Evolutionary conservation across 92 coral and sea anemone species (phyloP), one percentile per base, ranked within the genome.

Genomic region (Umimayanthus kanabou): DNA sequence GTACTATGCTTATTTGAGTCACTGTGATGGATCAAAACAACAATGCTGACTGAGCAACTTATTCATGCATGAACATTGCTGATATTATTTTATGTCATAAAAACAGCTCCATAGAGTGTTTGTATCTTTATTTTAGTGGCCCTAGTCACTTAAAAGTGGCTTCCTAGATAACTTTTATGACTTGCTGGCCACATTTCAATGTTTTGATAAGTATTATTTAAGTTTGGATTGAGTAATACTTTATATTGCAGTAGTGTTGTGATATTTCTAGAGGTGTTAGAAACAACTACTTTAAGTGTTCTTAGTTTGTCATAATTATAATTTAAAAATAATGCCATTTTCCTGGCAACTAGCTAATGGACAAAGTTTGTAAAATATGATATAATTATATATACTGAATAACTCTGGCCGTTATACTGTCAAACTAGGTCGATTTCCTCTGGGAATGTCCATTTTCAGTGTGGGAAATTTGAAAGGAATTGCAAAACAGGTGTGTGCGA

Each of bases 21-120:
- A 29, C 49, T 37, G 53, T 6, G 79, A 40, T 75, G 49, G 20
- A 20, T 0, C 28, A 39, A n/a, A 39, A 39, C 79, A 14, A 9
- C 18, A 37, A 73, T 15, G 43, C 39, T 73, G 18, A 39, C 42
- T 29, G 10, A 6, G 25, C 28, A 39, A 75, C 79, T 37, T 37
- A 30, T 75, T n/a, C 79, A 75, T 75, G 53, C 79, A 75, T 75
- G 53, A 75, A 75, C 79, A 23, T 39, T 75, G 53, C 45, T 75
- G 6, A 75, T 25, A 16, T 7, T 75, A 16, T 75, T 29, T 75
- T 75, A 39, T 16, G 9, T 37, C 53, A 18, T 18, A 50, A 75
- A 75, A n/a, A 39, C 40, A 75, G 53, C 79, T 75, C 79, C 79
- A 75, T 39, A 75, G 53, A 75, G 79, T 75, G 53, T 75, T 37